Evolutionary conservation across 2,797 vertebrate genomes (phyloP).

Genomic region (Pempheris klunzingeri): DNA sequence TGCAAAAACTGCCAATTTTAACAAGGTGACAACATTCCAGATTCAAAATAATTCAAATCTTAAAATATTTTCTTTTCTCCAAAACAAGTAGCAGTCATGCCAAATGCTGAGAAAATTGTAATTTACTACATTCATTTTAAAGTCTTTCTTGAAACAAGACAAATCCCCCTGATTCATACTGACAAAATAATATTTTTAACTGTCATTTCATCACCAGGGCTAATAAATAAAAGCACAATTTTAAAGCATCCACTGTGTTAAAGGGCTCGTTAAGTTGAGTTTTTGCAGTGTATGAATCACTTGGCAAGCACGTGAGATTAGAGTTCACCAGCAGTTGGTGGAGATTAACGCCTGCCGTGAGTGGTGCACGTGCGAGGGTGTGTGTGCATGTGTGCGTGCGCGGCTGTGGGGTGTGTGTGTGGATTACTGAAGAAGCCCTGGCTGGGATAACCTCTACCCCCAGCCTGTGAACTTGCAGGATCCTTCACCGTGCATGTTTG

Average conservation of each 20-base stretch:
- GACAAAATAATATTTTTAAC: conserved; percentile 2
- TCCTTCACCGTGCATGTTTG: conserved; percentile 60
- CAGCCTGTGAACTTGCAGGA: conserved; percentile 63
- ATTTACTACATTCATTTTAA: background rate
- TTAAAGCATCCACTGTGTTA: conserved; percentile 2
- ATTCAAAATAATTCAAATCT: background rate
- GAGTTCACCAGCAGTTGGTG: conserved; percentile 76
- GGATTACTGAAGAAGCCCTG: conserved; percentile 70
- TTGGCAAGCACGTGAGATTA: conserved; percentile 71
- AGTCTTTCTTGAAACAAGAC: background rate
- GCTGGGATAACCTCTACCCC: conserved; percentile 75
- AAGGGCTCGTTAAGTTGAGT: conserved; percentile 22
- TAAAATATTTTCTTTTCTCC: background rate
- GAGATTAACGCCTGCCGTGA: conserved; percentile 71
- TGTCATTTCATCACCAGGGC: background rate
- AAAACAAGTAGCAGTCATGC: background rate
- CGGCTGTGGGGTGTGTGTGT: conserved; percentile 47
- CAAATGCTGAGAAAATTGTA: background rate
- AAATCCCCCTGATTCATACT: background rate
- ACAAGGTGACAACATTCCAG: background rate
- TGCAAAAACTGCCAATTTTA: conserved; percentile 41
- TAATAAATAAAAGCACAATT: conserved; percentile 3
- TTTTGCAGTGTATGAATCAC: conserved; percentile 63
- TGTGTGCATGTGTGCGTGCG: conserved; percentile 26
- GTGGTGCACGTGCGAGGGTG: conserved; percentile 44